Base-by-base conservation (phyloP, 2,113 vertebrate species). In the Aldabrachelys gigantea region DNA sequence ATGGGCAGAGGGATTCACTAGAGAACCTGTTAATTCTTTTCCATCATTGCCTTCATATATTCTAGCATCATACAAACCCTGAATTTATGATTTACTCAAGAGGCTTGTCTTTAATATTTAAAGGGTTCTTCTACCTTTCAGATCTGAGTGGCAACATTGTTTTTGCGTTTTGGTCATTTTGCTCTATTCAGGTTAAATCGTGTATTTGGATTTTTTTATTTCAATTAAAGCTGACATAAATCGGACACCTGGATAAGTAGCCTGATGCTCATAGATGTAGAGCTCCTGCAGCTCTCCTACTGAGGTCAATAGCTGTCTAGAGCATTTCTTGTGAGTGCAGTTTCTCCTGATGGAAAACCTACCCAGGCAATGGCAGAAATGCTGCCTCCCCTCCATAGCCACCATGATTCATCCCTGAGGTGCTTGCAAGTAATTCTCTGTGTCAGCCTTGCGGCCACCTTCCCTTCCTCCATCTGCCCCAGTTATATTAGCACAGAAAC, bases 1-100 rank as follows among this genome's bases (percentile, higher is more conserved):
- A 53, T 14, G 41, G 89, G 29, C 10, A 89, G 78, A 90, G 41
- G 85, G 5, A 62, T 38, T 80, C 87, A 87, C 35, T 62, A 93
- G 59, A 94, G 75, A 89, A 96, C 52, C 29, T 84, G 19, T 83
- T 82, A n/a, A n/a, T 85, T 87, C 41, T 93, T 85, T 89, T 80
- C 38, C 2, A 2, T 52, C 80, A 89, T 3, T 1, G 0, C 38
- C 92, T 80, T 76, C 72, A 44, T 41, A 78, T 96, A 92, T 90
- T 90, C 35, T 1, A 0, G 31, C 35, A 44, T 89, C 21, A 62
- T 35, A 82, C 41, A 90, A 85, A 38, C 62, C 19, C 76, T 16
- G 21, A 24, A 25, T 29, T 59, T 90, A 50, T 85, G 44, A 79
- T 89, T 79, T 41, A 11, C 21, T 6, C 80, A 53, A n/a, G 4